Evolutionary conservation across 2,888 invertebrate species (phyloP).

Genomic region (Chydorus sphaericus): DNA sequence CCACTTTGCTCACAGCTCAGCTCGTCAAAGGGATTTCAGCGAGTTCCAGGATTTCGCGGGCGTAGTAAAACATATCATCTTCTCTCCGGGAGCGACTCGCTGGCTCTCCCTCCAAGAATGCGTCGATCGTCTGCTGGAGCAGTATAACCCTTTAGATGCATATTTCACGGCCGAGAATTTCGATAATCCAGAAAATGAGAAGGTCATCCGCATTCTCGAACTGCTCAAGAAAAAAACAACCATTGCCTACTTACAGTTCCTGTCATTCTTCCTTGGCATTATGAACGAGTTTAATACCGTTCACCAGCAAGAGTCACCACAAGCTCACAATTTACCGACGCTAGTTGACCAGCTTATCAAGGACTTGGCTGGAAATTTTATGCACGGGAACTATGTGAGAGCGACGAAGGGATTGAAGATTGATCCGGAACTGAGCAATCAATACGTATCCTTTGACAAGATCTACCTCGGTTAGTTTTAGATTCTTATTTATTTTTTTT

Average conservation of each 20-base stretch:
- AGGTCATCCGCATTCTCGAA: not conserved
- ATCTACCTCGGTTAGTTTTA: not conserved
- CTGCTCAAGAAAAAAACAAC: not conserved
- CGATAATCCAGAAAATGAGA: not conserved
- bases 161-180: not conserved
- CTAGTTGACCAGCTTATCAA: not conserved
- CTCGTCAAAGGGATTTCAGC: not conserved
- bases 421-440: not conserved
- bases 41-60: not conserved
- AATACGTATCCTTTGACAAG: not conserved
- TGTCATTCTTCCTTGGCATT: not conserved
- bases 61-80: not conserved
- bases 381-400: not conserved
- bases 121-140: not conserved
- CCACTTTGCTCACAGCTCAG: not conserved
- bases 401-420: not conserved
- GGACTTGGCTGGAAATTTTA: not conserved
- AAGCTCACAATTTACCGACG: not conserved
- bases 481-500: not conserved
- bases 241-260: not conserved
- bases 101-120: not conserved
- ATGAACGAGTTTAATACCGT: not conserved
- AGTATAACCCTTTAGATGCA: not conserved
- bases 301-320: not conserved
- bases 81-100: not conserved